These are phyloP conservation scores for Scaeva pyrastri DNA, from an alignment of 2,888 invertebrate species.

Conservation along the genomic window DNA sequence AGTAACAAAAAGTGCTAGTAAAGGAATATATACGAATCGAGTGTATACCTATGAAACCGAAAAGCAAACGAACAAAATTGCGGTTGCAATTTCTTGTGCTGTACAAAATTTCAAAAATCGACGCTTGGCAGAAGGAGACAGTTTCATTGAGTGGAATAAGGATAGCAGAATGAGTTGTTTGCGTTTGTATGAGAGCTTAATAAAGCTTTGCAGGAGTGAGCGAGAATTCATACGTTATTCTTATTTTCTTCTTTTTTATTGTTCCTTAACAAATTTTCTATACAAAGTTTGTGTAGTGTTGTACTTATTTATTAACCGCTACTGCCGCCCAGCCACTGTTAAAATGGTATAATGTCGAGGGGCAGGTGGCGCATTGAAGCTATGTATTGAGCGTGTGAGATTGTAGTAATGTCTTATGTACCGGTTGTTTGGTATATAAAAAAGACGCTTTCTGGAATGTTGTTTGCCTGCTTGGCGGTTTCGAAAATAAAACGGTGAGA, in stretches of 20 bases:
- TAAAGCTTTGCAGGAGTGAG: conserved; percentile 48
- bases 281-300: conserved; percentile 11
- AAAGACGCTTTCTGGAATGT: conserved; percentile 73
- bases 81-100: conserved; percentile 73
- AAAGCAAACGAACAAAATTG: conserved; percentile 59
- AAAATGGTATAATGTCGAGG: background rate
- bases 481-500: conserved; percentile 40
- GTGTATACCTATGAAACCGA: background rate
- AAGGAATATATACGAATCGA: conserved; percentile 48
- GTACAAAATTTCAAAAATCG: conserved; percentile 70
- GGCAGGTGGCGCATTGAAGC: conserved; percentile 9
- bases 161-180: conserved; percentile 49
- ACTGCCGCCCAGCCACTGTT: background rate
- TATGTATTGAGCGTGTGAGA: background rate
- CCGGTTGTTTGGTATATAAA: conserved; percentile 43
- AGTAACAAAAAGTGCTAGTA: conserved; percentile 65
- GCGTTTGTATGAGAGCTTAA: conserved; percentile 56
- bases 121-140: conserved; percentile 72
- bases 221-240: conserved; percentile 25
- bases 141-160: conserved; percentile 52
- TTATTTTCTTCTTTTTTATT: conserved; percentile 19
- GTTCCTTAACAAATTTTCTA: conserved; percentile 31
- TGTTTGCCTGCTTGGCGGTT: conserved; percentile 59
- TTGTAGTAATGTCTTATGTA: conserved; percentile 10
- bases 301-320: conserved; percentile 6